These are phyloP conservation scores for Stomatorhinus walkeri DNA, from an alignment of 2,797 vertebrate genomes.

Conservation along the genomic window DNA sequence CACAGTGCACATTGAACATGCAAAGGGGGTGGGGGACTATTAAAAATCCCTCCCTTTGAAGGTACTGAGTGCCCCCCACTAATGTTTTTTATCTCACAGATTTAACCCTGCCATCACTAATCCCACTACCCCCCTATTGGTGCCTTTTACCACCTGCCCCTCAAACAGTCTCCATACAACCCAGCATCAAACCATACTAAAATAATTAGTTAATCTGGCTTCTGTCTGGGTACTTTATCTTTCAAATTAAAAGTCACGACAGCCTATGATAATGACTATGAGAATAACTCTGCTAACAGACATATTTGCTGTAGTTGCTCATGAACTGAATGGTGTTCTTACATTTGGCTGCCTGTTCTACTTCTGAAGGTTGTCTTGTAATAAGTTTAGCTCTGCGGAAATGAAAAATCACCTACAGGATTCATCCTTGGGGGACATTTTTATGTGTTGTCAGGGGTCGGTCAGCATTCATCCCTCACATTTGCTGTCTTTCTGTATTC, in stretches of 20 bases:
- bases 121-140: neutral
- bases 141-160: neutral
- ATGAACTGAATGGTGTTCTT: neutral
- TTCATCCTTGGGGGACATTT: neutral
- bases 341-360: neutral
- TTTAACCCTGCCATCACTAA: neutral
- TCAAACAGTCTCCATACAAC: neutral
- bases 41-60: neutral
- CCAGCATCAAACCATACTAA: neutral
- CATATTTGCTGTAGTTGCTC: neutral
- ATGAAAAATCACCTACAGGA: neutral
- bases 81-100: neutral
- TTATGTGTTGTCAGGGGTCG: neutral
- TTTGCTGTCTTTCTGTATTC: neutral
- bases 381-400: neutral
- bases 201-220: neutral
- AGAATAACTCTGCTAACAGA: neutral
- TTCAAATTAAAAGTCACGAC: neutral
- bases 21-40: neutral
- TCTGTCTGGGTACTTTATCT: neutral
- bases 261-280: neutral
- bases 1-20: neutral
- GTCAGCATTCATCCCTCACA: neutral
- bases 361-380: neutral
- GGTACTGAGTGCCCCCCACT: neutral